These are phyloP conservation scores for Tragelaphus imberbis DNA, from an alignment of 2,113 vertebrate genomes.

Conservation along the genomic window DNA sequence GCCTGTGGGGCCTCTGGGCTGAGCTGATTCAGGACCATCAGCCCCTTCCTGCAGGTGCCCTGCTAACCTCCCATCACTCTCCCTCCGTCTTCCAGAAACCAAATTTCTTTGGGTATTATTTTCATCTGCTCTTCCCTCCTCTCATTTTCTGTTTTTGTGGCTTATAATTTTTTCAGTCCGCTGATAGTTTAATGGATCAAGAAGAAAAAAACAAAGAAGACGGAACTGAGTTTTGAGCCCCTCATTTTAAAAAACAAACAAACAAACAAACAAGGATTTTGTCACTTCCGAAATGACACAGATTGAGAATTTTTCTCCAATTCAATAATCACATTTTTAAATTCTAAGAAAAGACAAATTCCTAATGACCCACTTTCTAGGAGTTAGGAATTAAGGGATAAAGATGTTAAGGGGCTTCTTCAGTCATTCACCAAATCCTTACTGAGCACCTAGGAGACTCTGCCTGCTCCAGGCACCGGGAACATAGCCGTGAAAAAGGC, in stretches of 20 bases:
- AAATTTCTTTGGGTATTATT: background rate
- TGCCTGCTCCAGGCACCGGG: background rate
- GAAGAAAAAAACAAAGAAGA: background rate
- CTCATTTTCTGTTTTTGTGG: background rate
- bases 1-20: background rate
- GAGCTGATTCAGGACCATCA: background rate
- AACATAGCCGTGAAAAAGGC: background rate
- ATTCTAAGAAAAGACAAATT: background rate
- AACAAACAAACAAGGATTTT: background rate
- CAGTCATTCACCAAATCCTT: background rate
- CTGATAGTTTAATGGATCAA: background rate
- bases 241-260: background rate
- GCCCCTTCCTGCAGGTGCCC: background rate
- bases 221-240: background rate
- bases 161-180: background rate
- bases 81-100: background rate
- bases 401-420: background rate
- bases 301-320: background rate
- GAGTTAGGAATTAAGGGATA: background rate
- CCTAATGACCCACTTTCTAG: background rate
- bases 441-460: background rate
- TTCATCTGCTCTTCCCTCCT: background rate
- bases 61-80: rapidly evolving
- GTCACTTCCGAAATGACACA: background rate
- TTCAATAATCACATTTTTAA: background rate